A percentile compares a stretch with the other conserved stretches of the same genome.
Conservation (phyloP, 2,888 invertebrate genomes). For the Aleiodes leptofemur region DNA sequence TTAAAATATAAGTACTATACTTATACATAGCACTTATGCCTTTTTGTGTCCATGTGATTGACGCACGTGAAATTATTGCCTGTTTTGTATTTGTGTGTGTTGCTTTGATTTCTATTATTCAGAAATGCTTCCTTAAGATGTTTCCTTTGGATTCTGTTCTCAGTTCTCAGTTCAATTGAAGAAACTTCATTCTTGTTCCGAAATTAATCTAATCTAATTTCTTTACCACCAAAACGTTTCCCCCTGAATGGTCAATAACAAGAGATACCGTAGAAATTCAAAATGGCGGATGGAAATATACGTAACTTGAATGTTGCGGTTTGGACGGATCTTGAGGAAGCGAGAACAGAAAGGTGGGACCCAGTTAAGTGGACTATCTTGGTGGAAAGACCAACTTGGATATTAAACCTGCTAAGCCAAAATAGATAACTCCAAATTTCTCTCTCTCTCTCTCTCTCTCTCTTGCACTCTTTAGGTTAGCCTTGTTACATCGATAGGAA, state of each 20-base stretch:
- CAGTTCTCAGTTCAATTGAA: no score
- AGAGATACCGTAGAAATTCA: neutral
- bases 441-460: neutral
- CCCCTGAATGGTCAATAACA: neutral
- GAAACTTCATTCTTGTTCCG: no score
- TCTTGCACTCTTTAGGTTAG: neutral
- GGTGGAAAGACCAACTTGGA: conserved; percentile 53
- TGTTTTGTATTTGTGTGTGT: no score
- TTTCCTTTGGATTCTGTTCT: no score
- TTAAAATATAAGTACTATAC: no score
- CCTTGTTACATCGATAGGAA: conserved; percentile 30
- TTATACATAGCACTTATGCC: no score
- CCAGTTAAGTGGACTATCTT: conserved; percentile 44
- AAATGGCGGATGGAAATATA: neutral
- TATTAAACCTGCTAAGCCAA: conserved; percentile 55
- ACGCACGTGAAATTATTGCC: no score
- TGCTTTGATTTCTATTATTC: no score
- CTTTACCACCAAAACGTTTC: no score
- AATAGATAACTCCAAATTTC: neutral
- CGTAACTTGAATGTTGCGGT: conserved; percentile 53
- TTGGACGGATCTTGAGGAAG: conserved; percentile 39
- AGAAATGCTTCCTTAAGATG: no score
- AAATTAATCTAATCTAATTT: no score
- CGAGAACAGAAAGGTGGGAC: conserved; percentile 14
- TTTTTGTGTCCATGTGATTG: no score